Base-by-base conservation (phyloP, 2,113 vertebrate species). In the Limanda limanda region DNA sequence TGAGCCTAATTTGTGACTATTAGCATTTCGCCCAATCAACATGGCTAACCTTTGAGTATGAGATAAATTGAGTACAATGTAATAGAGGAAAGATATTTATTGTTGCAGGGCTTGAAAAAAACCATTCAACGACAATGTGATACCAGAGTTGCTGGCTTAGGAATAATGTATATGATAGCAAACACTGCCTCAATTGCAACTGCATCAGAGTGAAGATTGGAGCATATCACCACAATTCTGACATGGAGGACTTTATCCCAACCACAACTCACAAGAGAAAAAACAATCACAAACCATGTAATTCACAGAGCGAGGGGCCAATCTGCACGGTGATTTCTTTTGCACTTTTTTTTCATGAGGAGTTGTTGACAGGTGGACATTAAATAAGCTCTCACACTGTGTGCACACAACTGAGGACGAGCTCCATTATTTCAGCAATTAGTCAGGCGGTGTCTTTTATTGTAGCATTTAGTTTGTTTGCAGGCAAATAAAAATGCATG, bases 361-460 rank as follows among this genome's bases (percentile, higher is more conserved):
- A 74, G 82, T 11, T 23, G 80, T n/a, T 86, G 84, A 81, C 86
- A 81, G 82, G 71, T 47, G 70, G 27, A 74, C 69, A 81, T 79
- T 75, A 82, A 47, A 75, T 25, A 56, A 62, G 31, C 58, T 37
- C 61, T 59, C 27, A 42, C 10, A 27, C 14, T 15, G 1, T 14
- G 31, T 25, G 24, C 20, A 37, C 62, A 68, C 47, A 67, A 52
- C 31, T 11, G 58, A 52, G 17, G 64, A 76, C 18, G 68, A 27
- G 52, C 42, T 24, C 18, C 7, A n/a, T 6, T 24, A 51, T 58
- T 64, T 68, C n/a, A 62, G 63, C 65, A 75, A 71, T 83, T 74
- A 78, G 45, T 59, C 47, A 55, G 48, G 2, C 37, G 31, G 13
- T 37, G 42, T 66, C 23, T n/a, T 61, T 35, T 56, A 35, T 57